phyloP scores from a whole-genome alignment of 2,888 invertebrate species.

The Lissocephala sabroskyi region DNA sequence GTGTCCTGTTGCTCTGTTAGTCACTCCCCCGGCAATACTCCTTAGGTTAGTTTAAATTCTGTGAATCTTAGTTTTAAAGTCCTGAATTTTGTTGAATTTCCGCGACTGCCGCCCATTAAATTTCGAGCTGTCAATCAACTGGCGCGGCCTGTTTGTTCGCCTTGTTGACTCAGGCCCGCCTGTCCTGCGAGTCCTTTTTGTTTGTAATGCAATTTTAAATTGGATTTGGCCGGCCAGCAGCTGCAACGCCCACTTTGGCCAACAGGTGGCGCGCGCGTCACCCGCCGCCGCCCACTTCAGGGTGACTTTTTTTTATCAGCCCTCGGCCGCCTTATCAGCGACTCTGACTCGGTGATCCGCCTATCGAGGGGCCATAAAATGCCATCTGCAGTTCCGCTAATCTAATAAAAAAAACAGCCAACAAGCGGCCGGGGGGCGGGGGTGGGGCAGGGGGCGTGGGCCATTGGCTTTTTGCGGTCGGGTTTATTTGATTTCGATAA shows the following conservation, averaged over 20 bases:
- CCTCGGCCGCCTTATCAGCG: neutral
- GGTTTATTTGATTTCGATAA: constrained; percentile 54
- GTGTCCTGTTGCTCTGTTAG: too few relatives aligned
- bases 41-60: too few relatives aligned
- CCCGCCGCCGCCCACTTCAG: too few relatives aligned
- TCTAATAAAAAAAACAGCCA: constrained; percentile 30
- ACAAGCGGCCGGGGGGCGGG: neutral
- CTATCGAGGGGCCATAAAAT: constrained; percentile 24
- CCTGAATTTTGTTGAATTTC: too few relatives aligned
- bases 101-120: neutral
- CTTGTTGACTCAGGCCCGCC: too few relatives aligned
- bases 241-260: constrained; percentile 15
- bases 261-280: too few relatives aligned
- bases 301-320: constrained; percentile 2
- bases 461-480: constrained; percentile 36
- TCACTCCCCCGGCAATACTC: too few relatives aligned
- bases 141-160: too few relatives aligned
- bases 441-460: too few relatives aligned
- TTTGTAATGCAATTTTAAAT: constrained; percentile 43
- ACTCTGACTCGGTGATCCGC: constrained; percentile 8
- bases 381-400: constrained; percentile 23
- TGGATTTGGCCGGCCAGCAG: constrained; percentile 47
- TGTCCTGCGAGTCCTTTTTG: neutral
- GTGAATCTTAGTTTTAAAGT: too few relatives aligned
- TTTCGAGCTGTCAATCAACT: too few relatives aligned